Evolutionary conservation across 2,113 vertebrate genomes (phyloP).

Genomic region (Scolopax mira): DNA sequence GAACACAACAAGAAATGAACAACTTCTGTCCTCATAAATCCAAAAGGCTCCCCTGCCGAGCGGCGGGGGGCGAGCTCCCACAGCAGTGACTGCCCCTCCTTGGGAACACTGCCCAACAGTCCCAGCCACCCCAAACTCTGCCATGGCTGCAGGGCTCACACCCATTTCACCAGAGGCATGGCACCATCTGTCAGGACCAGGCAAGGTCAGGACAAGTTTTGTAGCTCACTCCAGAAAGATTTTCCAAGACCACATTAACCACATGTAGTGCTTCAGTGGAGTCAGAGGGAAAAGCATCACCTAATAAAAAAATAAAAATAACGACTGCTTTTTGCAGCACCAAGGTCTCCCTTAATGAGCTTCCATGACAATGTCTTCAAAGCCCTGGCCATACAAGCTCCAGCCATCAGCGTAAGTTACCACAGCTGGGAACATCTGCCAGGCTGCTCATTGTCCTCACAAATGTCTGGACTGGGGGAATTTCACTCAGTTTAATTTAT

Average conservation of each 20-base stretch:
- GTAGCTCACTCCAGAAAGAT: neutral
- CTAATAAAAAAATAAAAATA: neutral
- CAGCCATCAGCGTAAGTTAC: neutral
- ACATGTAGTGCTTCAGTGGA: neutral
- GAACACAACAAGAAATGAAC: neutral
- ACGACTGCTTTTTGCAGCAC: neutral
- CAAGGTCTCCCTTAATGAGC: neutral
- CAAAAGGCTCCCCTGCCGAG: neutral
- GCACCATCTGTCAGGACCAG: neutral
- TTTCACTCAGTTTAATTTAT: neutral
- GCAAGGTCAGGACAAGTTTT: neutral
- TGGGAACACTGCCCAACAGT: rapidly evolving
- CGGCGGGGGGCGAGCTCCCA: too few relatives aligned
- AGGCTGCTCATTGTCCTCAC: neutral
- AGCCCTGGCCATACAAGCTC: neutral
- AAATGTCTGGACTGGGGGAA: neutral
- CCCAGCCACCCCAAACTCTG: neutral
- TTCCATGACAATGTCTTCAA: neutral
- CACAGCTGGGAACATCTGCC: neutral
- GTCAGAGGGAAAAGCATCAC: neutral
- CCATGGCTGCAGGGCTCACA: neutral
- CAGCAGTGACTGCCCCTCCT: rapidly evolving
- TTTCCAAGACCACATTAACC: neutral
- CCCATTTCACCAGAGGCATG: neutral
- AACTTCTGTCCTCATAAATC: neutral